Conservation (phyloP, 2,113 vertebrate genomes). For the Anoura caudifer region DNA sequence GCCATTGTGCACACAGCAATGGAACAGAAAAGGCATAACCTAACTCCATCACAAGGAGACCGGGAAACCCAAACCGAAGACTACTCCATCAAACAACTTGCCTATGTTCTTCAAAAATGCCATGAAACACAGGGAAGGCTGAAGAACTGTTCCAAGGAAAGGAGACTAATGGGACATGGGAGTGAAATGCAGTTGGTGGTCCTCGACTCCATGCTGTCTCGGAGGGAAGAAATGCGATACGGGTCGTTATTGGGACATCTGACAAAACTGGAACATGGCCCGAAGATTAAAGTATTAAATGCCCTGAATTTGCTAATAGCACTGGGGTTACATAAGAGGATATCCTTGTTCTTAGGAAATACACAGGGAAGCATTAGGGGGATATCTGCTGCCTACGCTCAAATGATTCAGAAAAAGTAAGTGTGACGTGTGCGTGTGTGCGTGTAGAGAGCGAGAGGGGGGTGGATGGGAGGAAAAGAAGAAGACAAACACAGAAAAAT, state of each 20-base stretch:
- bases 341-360: neutral
- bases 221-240: neutral
- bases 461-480: neutral
- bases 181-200: neutral
- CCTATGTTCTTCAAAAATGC: neutral
- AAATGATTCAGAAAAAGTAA: neutral
- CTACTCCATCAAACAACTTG: neutral
- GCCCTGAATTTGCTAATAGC: neutral
- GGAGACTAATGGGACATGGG: neutral
- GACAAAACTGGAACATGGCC: neutral
- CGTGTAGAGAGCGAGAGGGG: neutral
- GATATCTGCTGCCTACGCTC: neutral
- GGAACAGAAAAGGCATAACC: neutral
- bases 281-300: neutral
- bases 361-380: neutral
- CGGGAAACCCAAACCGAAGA: neutral
- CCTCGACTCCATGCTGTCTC: neutral
- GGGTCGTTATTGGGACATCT: neutral
- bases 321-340: neutral
- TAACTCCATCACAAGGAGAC: neutral
- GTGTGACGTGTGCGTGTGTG: neutral
- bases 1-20: rapidly evolving
- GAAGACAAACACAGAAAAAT: neutral
- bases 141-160: neutral
- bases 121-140: neutral